Conservation (phyloP, 2,888 invertebrate genomes). For the Hybos culiciformis region DNA sequence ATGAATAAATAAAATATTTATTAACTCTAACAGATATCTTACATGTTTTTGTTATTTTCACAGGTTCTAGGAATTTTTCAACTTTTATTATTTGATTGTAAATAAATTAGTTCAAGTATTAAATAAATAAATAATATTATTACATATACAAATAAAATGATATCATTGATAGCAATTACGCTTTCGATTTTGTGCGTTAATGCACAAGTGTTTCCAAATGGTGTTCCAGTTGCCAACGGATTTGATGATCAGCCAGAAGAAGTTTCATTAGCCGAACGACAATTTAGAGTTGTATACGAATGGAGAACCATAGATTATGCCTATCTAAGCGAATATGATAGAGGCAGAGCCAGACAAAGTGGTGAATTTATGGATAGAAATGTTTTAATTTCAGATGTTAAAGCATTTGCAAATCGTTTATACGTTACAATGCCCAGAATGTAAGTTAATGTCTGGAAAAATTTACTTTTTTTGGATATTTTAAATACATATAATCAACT, state of each 20-base stretch:
- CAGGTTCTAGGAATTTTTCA: too few species aligned
- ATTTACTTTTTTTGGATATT: too few species aligned
- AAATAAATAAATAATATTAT: too few species aligned
- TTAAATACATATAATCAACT: too few species aligned
- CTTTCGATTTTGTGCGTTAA: conserved; percentile 12
- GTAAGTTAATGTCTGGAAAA: too few species aligned
- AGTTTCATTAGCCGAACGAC: conserved; percentile 24
- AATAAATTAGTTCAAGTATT: too few species aligned
- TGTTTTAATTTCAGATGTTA: conserved; percentile 53
- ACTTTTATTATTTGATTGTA: too few species aligned
- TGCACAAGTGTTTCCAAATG: conserved; percentile 7
- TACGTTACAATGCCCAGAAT: conserved; percentile 57
- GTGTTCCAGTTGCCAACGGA: conserved; percentile 12
- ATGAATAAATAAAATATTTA: too few species aligned
- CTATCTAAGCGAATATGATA: conserved; percentile 46
- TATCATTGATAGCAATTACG: conserved; percentile 9
- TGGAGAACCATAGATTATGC: conserved; percentile 58
- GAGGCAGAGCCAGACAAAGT: conserved; percentile 40
- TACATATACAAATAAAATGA: too few species aligned
- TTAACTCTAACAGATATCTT: too few species aligned
- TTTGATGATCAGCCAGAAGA: too few species aligned
- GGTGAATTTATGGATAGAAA: conserved; percentile 51
- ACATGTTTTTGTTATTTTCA: too few species aligned
- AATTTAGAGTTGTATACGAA: conserved; percentile 56
- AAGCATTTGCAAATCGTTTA: conserved; percentile 50